Evolutionary conservation across 1,140 invertebrate genomes (phyloP).

Genomic region (Tetramorium simillimum): DNA sequence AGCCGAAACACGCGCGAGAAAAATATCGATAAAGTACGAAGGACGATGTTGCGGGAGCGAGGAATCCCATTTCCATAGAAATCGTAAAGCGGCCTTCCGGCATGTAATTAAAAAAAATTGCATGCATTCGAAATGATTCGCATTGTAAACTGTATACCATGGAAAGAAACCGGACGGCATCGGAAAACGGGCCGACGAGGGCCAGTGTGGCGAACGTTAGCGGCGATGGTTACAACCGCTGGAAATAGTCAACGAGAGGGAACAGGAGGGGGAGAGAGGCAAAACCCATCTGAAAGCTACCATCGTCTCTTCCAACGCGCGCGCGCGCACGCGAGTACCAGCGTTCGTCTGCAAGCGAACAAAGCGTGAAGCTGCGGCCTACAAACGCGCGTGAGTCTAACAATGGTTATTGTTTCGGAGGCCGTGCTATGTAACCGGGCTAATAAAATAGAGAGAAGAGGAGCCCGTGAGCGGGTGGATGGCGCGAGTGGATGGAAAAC

Average conservation of each 20-base stretch:
- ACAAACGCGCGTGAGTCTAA: slow-evolving; percentile 72
- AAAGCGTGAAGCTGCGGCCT: slow-evolving; percentile 64
- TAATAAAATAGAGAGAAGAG: slow-evolving; percentile 75
- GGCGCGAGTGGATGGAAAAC: not conserved
- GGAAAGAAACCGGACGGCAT: slow-evolving; percentile 4
- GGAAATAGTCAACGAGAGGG: not conserved
- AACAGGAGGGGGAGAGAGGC: too few species aligned
- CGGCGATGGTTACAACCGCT: slow-evolving; percentile 19
- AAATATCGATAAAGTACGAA: not conserved
- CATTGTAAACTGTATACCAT: not conserved
- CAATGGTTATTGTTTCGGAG: slow-evolving; percentile 79
- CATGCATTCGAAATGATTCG: slow-evolving; percentile 74
- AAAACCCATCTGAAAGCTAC: slow-evolving; percentile 26
- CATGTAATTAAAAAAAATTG: slow-evolving; percentile 81
- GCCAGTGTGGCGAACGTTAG: slow-evolving; percentile 12
- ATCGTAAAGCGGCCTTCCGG: slow-evolving; percentile 77
- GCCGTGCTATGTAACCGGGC: slow-evolving; percentile 65
- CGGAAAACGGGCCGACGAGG: not conserved
- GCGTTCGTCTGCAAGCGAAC: slow-evolving; percentile 57
- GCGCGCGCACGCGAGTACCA: too few species aligned
- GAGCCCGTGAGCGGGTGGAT: not conserved
- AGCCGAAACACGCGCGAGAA: not conserved
- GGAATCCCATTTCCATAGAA: slow-evolving; percentile 75
- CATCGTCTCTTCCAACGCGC: slow-evolving; percentile 12
- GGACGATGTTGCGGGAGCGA: not conserved